These are phyloP conservation scores for Drosophila robusta DNA, from an alignment of 2,888 invertebrate species.

Conservation along the genomic window DNA sequence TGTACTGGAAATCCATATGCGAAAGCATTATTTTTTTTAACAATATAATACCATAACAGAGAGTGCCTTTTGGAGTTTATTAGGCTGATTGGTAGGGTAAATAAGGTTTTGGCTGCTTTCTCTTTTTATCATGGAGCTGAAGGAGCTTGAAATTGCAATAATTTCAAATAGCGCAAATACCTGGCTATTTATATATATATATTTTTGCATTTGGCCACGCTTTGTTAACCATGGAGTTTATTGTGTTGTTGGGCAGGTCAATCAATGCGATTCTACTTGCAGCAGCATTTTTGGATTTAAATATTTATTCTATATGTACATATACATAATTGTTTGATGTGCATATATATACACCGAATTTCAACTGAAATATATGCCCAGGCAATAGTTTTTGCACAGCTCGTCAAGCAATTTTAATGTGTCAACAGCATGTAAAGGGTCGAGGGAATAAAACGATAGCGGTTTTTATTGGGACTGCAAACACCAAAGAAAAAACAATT, in stretches of 20 bases:
- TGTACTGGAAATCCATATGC: slow-evolving; percentile 3
- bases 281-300: slow-evolving; percentile 13
- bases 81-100: no score
- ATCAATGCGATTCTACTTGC: slow-evolving; percentile 34
- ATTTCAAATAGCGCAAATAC: no score
- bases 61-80: no score
- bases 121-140: no score
- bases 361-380: neutral
- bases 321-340: slow-evolving; percentile 5
- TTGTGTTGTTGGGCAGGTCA: slow-evolving; percentile 23
- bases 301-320: slow-evolving; percentile 11
- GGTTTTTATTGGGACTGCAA: neutral
- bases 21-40: slow-evolving; percentile 14
- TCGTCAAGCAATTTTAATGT: slow-evolving; percentile 23
- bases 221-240: slow-evolving; percentile 31
- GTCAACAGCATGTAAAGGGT: slow-evolving; percentile 21
- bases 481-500: neutral
- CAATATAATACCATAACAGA: slow-evolving; percentile 2
- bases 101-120: no score
- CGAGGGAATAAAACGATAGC: slow-evolving; percentile 7
- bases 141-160: no score
- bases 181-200: slow-evolving; percentile 3
- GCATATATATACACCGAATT: neutral
- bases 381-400: slow-evolving; percentile 20
- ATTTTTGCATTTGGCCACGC: slow-evolving; percentile 20